Evolutionary conservation across 2,113 vertebrate species (phyloP).

Genomic region (Notothenia coriiceps): DNA sequence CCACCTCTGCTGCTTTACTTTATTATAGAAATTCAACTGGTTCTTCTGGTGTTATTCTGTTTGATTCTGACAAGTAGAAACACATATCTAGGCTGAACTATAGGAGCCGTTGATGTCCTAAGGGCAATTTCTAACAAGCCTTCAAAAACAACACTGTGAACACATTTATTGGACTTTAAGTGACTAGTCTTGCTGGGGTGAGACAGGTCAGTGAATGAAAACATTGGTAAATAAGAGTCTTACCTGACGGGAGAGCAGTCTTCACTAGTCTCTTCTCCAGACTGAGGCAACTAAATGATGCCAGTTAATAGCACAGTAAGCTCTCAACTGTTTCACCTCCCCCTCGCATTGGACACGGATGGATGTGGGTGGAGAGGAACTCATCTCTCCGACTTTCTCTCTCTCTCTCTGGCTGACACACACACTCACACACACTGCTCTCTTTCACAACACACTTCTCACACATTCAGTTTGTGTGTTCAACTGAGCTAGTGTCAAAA

Average conservation of each 20-base stretch:
- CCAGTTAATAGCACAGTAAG: conserved; percentile 67
- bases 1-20: conserved; percentile 25
- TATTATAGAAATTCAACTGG: background rate
- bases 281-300: conserved; percentile 63
- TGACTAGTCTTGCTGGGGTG: background rate
- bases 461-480: conserved; percentile 40
- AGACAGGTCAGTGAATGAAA: background rate
- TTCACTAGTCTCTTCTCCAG: conserved; percentile 46
- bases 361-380: conserved; percentile 79
- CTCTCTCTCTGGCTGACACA: background rate
- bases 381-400: conserved; percentile 54
- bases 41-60: background rate
- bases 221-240: background rate
- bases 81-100: conserved; percentile 19
- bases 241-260: conserved; percentile 67
- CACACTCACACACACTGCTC: conserved; percentile 3
- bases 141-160: background rate
- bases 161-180: background rate
- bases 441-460: conserved; percentile 44
- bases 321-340: conserved; percentile 75
- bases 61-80: conserved; percentile 34
- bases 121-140: background rate
- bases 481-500: conserved; percentile 46
- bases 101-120: background rate
- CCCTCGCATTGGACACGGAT: conserved; percentile 76